Percentiles rank a stretch among this genome's conserved stretches.
Conservation (phyloP, 2,888 invertebrate genomes). For the Oxytorus armatus region DNA sequence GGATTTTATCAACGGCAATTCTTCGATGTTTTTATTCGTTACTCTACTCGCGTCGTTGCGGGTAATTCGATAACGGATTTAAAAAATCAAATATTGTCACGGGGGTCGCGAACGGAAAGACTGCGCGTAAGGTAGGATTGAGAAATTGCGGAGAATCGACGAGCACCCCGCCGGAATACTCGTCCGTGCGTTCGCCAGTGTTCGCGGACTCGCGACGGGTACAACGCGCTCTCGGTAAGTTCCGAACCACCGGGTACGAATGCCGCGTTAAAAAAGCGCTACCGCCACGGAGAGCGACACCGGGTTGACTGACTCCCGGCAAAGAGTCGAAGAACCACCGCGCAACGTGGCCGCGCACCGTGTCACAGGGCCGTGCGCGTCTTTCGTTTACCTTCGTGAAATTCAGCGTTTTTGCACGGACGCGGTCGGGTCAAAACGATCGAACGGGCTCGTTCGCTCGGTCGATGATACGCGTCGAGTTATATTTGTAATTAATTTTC, state of each 20-base stretch:
- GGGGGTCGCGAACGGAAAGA: too few relatives aligned
- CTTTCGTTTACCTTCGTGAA: background rate
- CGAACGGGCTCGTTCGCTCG: background rate
- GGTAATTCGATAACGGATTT: too few relatives aligned
- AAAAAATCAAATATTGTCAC: background rate
- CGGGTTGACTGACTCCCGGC: conserved; percentile 83
- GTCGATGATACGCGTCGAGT: too few relatives aligned
- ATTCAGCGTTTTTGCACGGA: background rate
- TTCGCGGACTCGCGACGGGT: conserved; percentile 60
- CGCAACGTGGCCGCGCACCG: conserved; percentile 80
- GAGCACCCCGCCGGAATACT: background rate
- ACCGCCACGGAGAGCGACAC: conserved; percentile 78
- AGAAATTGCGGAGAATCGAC: background rate
- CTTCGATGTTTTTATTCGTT: background rate
- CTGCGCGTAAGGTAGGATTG: background rate
- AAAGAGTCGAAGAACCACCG: conserved; percentile 80
- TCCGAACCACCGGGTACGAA: conserved; percentile 41
- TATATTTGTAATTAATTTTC: too few relatives aligned
- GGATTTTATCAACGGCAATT: conserved; percentile 7
- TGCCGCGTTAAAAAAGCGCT: conserved; percentile 60
- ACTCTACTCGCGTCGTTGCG: background rate
- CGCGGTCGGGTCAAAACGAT: background rate
- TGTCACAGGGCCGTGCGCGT: conserved; percentile 72
- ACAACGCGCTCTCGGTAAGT: conserved; percentile 32
- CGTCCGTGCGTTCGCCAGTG: conserved; percentile 31